These are phyloP conservation scores for Troides aeacus DNA, from an alignment of 2,888 invertebrate species.

Conservation along the genomic window DNA sequence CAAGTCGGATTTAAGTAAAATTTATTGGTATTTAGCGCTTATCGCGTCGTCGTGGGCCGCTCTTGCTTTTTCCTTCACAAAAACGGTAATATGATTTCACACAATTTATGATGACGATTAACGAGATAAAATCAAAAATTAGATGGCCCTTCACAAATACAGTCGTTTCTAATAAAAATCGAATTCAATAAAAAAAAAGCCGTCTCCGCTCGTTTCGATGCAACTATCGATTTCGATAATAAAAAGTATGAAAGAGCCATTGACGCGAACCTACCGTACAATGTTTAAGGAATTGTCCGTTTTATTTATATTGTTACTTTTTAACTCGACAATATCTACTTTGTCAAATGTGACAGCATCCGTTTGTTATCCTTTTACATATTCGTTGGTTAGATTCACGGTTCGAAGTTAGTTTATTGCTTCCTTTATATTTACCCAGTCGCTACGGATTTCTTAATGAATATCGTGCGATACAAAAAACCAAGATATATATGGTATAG, in stretches of 20 bases:
- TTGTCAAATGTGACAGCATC: conserved; percentile 27
- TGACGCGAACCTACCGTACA: conserved; percentile 26
- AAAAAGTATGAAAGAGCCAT: conserved; percentile 27
- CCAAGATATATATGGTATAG: not conserved
- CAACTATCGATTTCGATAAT: conserved; percentile 23
- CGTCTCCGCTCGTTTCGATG: not conserved
- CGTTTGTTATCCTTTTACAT: conserved; percentile 27
- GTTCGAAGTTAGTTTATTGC: conserved; percentile 12
- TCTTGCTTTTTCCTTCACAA: conserved; percentile 26
- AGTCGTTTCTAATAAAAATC: conserved; percentile 28
- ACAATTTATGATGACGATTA: conserved; percentile 31
- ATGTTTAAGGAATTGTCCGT: conserved; percentile 20
- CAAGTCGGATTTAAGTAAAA: conserved; percentile 30
- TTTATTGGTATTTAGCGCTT: conserved; percentile 31
- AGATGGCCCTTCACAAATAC: conserved; percentile 28
- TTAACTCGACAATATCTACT: conserved; percentile 25
- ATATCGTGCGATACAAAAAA: not conserved
- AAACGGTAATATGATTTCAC: conserved; percentile 30
- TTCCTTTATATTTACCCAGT: conserved; percentile 8
- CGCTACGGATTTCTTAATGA: conserved; percentile 1
- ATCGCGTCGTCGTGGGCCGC: conserved; percentile 28
- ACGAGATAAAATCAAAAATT: conserved; percentile 30
- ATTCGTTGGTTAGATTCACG: conserved; percentile 14
- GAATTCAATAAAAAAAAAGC: conserved; percentile 26
- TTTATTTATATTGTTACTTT: conserved; percentile 29